These are phyloP conservation scores for Agonopterix subpropinquella DNA, from an alignment of 2,888 invertebrate species.

Conservation along the genomic window DNA sequence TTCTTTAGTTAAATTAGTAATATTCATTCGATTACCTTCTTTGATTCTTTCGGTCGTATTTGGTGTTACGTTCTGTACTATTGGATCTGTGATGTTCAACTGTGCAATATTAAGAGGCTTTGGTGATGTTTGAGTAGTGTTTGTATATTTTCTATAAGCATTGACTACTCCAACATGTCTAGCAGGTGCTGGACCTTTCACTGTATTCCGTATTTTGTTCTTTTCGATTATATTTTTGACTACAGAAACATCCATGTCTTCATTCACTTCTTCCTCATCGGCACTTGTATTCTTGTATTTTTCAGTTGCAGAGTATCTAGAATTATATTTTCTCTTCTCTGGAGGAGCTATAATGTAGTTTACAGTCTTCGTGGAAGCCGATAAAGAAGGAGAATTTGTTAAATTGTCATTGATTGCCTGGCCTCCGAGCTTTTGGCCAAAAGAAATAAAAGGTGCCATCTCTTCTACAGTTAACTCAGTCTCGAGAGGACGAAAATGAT, in stretches of 20 bases:
- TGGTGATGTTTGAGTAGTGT: constrained; percentile 40
- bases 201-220: constrained; percentile 68
- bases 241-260: constrained; percentile 78
- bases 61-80: constrained; percentile 36
- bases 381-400: constrained; percentile 60
- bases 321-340: constrained; percentile 63
- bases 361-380: constrained; percentile 67
- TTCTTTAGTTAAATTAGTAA: constrained; percentile 22
- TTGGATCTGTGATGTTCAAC: constrained; percentile 47
- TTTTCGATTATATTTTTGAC: constrained; percentile 71
- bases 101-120: constrained; percentile 43
- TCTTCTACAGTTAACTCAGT: constrained; percentile 78
- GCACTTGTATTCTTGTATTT: constrained; percentile 66
- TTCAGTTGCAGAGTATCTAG: constrained; percentile 64
- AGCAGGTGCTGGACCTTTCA: constrained; percentile 68
- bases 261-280: constrained; percentile 73
- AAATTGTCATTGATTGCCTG: constrained; percentile 56
- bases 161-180: constrained; percentile 62
- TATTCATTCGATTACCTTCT: constrained; percentile 28
- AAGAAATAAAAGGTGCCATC: constrained; percentile 81
- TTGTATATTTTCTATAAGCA: constrained; percentile 61
- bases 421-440: constrained; percentile 78
- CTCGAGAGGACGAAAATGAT: constrained; percentile 79
- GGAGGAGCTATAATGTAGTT: constrained; percentile 57
- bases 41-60: constrained; percentile 32